Base-by-base conservation (phyloP, 2,888 invertebrate genomes). In the Therioaphis trifolii region DNA sequence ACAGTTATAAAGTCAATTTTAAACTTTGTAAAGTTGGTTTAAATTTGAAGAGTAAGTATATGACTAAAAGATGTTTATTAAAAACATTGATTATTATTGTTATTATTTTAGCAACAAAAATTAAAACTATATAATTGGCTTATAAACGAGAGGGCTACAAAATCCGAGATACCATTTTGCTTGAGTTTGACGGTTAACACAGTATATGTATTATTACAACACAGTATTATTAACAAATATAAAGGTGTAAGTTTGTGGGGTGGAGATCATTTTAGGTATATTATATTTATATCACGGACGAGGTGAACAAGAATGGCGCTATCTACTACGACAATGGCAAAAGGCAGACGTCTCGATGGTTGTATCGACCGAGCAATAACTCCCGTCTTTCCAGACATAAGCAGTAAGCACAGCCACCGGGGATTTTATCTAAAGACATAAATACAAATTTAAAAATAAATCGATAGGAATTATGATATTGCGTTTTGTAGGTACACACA, bases 351-450 rank as follows among this genome's bases (percentile, higher is more conserved):
- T 79, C 79, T 71, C 69, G 58, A 61, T 43, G 43, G 61, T 29
- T 46, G 43, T 80, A 80, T 80, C 80, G 80, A 80, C 80, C 71
- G 71, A 46, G 43, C 18, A 79, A 80, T 61, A 80, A 80, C 61
- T 79, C 15, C 5, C 4, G 71, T 35, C 24, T 69, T 79, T 79
- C 11, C 55, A 69, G n/a, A 69, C 69, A 79, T 55, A 29, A n/a
- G n/a, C n/a, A n/a, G n/a, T n/a, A n/a, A 49, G 77, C 49, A 55
- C 69, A 69, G n/a, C 55, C 18, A 15, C 27, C 5, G 14, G 7
- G n/a, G n/a, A 43, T 76, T 63, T 63, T 15, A 63, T 46, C 63
- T n/a, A 43, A 29, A 21, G 24, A 74, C 40, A 74, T 55, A 40
- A 55, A 74, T 52, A 21, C 35, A 40, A 74, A 55, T 40, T 55